A percentile compares a stretch with the other conserved stretches of the same genome.
Evolutionary conservation across 2,888 invertebrate genomes (phyloP).

Genomic region (Villa cingulata): DNA sequence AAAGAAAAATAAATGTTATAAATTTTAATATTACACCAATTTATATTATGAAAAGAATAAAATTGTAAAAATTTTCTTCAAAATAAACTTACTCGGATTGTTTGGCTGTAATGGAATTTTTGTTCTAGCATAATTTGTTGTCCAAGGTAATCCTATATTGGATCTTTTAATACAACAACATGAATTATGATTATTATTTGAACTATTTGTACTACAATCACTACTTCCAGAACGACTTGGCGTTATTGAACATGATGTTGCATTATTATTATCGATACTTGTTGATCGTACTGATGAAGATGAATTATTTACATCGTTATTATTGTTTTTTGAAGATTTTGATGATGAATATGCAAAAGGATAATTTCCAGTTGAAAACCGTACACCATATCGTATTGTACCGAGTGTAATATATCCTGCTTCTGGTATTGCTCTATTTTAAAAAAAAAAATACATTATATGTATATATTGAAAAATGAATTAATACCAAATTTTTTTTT

Average conservation of each 20-base stretch:
- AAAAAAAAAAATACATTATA: no score
- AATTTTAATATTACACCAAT: neutral
- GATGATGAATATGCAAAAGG: neutral
- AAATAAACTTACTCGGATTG: slow-evolving; percentile 4
- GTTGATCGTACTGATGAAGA: neutral
- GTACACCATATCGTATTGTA: slow-evolving; percentile 17
- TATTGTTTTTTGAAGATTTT: neutral
- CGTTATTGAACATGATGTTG: neutral
- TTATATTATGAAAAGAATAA: neutral
- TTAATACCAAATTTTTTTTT: no score
- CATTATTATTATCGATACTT: neutral
- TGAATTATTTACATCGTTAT: neutral
- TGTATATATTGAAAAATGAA: no score
- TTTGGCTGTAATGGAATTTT: slow-evolving; percentile 2
- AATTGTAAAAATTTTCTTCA: no score
- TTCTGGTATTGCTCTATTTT: slow-evolving; percentile 16
- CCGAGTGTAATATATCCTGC: slow-evolving; percentile 16
- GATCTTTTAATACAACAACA: slow-evolving; percentile 14
- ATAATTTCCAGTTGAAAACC: slow-evolving; percentile 8
- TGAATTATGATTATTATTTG: neutral
- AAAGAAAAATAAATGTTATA: neutral
- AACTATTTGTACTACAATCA: slow-evolving; percentile 3
- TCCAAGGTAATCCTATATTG: slow-evolving; percentile 11
- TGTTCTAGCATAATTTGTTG: slow-evolving; percentile 7
- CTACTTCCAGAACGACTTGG: slow-evolving; percentile 4